Base-by-base conservation (phyloP, 2,797 vertebrate genomes). In the Cynodonichthys magdalenae region DNA sequence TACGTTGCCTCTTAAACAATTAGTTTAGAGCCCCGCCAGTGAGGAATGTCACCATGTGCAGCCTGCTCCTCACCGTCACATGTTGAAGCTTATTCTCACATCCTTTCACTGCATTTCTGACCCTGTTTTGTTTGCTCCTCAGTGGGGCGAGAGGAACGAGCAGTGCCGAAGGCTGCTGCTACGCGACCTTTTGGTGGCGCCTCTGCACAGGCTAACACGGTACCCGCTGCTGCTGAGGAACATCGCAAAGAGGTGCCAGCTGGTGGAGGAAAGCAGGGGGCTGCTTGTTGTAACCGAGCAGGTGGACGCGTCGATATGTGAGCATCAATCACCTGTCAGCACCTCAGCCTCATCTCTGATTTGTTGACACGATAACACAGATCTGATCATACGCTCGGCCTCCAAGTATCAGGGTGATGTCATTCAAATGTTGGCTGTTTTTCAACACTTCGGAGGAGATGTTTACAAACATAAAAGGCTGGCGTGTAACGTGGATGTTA, bases 101-200 rank as follows among this genome's bases (percentile, higher is more conserved):
- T 54, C 39, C 14, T 53, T 14, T 39, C 36, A 39, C 36, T 3
- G 18, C 44, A 49, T 45, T 63, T 46, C 61, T 14, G 7, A 53
- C 36, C 42, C 24, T 18, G 8, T 20, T 12, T 85, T 20, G 28
- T 68, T 61, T 61, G 27, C 34, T 53, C 54, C 50, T 15, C 85
- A 97, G 95, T 96, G 96, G 95, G 96, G 95, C 50, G 96, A 97
- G 81, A 93, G 92, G 68, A 94, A 95, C 0, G 69, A 95, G n/a
- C 93, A 92, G 57, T 96, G 96, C 71, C 89, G 92, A 20, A 84
- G 92, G 58, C 91, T 97, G 48, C 96, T 90, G 36, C 82, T 97
- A 34, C 84, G 93, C 0, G 96, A 99, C 88, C 89, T 98, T 73
- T 76, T 98, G 70, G 95, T 97, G 29, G 93, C 90, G 12, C 95